Evolutionary conservation across 2,888 invertebrate genomes (phyloP), one percentile per base, ranked within the genome.

Genomic region (Exephanes ischioxanthus): DNA sequence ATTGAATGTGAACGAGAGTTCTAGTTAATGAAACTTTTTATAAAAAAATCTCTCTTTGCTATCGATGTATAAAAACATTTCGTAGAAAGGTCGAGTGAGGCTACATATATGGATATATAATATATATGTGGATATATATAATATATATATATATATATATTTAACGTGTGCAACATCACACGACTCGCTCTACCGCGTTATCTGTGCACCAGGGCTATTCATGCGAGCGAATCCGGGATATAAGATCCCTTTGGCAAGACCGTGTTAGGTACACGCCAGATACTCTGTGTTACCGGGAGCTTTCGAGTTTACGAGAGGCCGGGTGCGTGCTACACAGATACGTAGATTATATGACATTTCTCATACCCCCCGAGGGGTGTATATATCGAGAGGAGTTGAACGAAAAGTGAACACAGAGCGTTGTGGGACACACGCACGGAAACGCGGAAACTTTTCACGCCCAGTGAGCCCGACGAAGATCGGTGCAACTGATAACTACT

Each of bases 291-390:
- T 78, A 83, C 83, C 78, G 61, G 83, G 45, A 83, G 83, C 78
- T 83, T 73, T 73, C 73, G 61, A 83, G 83, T 83, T 83, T 83
- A 83, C 78, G 83, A 83, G 78, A 79, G 79, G 48, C 66, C 83
- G 78, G 48, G 73, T 53, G 68, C 37, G 58, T 66, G 67, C 53
- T 71, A 45, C 77, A 26, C 58, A 19, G 22, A 58, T 26, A 58
- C 58, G 22, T 26, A 9, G 14, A 26, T 58, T 58, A 26, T 58
- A 77, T 72, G 77, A 66, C 71, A 63, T 83, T 72, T 26, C 82
- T 81, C 71, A 76, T 71, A 55, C 63, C 55, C 67, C 41, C 67
- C 48, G 53, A 63, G 9, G 30, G 19, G 7, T 67, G 71, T 71
- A 77, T 72, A 58, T 71, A 77, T 77, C 82, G 37, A 19, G 33